phyloP scores from a whole-genome alignment of 64 coral and sea anemone genomes.

The Acropora yongei region DNA sequence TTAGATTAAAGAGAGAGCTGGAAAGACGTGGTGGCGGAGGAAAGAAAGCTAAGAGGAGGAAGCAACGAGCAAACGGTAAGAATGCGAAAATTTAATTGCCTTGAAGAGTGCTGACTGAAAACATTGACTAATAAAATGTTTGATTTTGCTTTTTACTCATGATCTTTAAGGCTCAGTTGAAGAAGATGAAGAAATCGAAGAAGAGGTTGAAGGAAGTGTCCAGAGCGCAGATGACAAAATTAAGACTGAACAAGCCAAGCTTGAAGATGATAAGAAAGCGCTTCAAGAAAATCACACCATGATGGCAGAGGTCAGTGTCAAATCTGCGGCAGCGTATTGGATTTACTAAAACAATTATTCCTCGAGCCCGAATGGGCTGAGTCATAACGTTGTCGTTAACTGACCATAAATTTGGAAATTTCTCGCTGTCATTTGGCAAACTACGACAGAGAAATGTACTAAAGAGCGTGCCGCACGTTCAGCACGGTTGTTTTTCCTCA shows the following conservation, averaged over 20 bases:
- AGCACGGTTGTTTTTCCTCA: too few species aligned
- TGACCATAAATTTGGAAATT: too few species aligned
- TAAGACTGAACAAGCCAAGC: conserved; percentile 75
- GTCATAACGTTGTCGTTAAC: too few species aligned
- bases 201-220: conserved; percentile 66
- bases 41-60: conserved; percentile 66
- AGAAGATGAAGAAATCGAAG: conserved; percentile 77
- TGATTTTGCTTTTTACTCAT: background rate
- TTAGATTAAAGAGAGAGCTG: conserved; percentile 86
- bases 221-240: conserved; percentile 75
- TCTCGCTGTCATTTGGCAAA: too few species aligned
- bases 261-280: conserved; percentile 93
- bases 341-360: too few species aligned
- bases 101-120: background rate
- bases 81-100: background rate
- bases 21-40: conserved; percentile 72
- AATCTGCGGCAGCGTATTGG: too few species aligned
- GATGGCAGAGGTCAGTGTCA: conserved; percentile 78
- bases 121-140: background rate
- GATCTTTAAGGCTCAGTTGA: conserved; percentile 46
- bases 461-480: too few species aligned
- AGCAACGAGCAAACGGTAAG: conserved; percentile 63
- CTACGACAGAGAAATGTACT: too few species aligned
- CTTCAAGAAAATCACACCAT: conserved; percentile 90
- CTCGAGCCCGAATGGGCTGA: too few species aligned